Conservation (phyloP, 2,797 vertebrate genomes). For the Serranus cabrilla region DNA sequence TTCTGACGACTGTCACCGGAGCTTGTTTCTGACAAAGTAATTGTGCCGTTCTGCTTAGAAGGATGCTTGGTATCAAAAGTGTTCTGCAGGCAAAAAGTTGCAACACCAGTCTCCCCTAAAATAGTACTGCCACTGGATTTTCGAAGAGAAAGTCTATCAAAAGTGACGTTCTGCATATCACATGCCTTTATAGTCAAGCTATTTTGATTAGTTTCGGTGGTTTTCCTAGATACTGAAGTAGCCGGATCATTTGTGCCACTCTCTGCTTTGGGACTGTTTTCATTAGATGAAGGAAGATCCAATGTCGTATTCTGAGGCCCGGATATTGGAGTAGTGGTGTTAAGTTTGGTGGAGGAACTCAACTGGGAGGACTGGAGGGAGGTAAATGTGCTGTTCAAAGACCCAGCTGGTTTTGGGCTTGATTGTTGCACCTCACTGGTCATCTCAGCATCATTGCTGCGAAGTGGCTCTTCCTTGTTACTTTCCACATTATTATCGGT, state of each 20-base stretch:
- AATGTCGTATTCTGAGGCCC: conserved; percentile 43
- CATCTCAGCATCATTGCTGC: neutral
- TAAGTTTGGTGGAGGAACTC: conserved; percentile 4
- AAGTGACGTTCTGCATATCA: conserved; percentile 39
- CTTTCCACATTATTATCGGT: conserved; percentile 3
- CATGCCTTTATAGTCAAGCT: conserved; percentile 4
- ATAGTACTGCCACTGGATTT: conserved; percentile 11
- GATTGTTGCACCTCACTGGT: neutral
- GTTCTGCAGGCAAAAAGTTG: conserved; percentile 21
- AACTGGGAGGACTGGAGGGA: neutral
- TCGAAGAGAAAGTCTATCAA: conserved; percentile 41
- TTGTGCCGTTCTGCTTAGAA: conserved; percentile 43
- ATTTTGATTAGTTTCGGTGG: conserved; percentile 14
- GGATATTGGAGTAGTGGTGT: neutral
- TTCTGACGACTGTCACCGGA: conserved; percentile 10
- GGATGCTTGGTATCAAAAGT: conserved; percentile 48
- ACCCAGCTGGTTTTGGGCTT: conserved; percentile 1
- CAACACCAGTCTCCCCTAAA: conserved; percentile 1
- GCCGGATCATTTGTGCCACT: neutral
- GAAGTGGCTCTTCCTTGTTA: conserved; percentile 1
- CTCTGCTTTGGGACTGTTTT: neutral
- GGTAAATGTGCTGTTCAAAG: conserved; percentile 44
- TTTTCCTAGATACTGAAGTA: neutral
- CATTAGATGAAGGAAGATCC: conserved; percentile 37
- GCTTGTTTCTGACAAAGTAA: conserved; percentile 46